A percentile compares a stretch with the other conserved stretches of the same genome.
Conservation (phyloP, 2,113 vertebrate species). For the Antennarius striatus region DNA sequence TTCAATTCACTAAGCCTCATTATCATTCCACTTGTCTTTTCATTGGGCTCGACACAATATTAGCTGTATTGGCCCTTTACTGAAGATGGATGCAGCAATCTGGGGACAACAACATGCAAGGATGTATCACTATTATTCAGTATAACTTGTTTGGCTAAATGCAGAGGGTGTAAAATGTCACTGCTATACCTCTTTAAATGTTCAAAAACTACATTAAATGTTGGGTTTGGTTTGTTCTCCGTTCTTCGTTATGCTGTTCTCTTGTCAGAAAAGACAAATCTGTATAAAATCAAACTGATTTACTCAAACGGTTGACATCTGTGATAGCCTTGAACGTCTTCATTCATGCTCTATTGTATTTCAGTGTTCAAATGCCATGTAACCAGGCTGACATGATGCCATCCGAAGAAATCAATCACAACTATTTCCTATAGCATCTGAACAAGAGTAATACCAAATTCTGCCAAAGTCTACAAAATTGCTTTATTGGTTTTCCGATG, state of each 20-base stretch:
- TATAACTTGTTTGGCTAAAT: slow-evolving; percentile 1
- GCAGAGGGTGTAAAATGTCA: slow-evolving; percentile 2
- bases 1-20: slow-evolving; percentile 44
- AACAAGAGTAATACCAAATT: slow-evolving; percentile 42
- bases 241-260: neutral
- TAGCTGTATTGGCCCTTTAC: slow-evolving; percentile 19
- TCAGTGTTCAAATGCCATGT: slow-evolving; percentile 36
- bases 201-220: too few relatives aligned
- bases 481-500: slow-evolving; percentile 62
- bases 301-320: neutral
- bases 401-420: slow-evolving; percentile 51
- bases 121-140: neutral
- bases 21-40: slow-evolving; percentile 33
- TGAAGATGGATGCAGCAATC: slow-evolving; percentile 13
- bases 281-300: neutral
- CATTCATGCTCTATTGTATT: slow-evolving; percentile 15
- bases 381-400: slow-evolving; percentile 15
- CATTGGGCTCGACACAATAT: slow-evolving; percentile 9
- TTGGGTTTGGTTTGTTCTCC: neutral
- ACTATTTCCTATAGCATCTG: slow-evolving; percentile 28
- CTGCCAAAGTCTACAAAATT: slow-evolving; percentile 57
- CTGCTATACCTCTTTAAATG: too few relatives aligned
- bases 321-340: slow-evolving; percentile 12
- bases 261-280: neutral
- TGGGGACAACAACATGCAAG: neutral